Evolutionary conservation across 2,888 invertebrate genomes (phyloP).

Genomic region (Apocheima hispidaria): DNA sequence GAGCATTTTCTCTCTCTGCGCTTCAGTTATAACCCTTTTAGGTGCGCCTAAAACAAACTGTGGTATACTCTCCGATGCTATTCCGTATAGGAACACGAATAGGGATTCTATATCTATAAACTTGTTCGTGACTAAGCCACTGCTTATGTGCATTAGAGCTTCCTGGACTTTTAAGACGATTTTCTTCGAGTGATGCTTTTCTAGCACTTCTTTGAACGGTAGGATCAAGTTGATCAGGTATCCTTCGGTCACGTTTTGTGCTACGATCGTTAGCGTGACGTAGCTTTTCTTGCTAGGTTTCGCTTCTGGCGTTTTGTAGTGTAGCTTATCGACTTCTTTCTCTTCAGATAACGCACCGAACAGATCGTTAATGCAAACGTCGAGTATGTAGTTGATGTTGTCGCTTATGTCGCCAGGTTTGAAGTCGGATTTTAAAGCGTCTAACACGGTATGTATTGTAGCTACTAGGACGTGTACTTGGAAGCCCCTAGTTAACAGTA

Average conservation of each 20-base stretch:
- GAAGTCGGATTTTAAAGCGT: slow-evolving; percentile 89
- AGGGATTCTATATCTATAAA: slow-evolving; percentile 90
- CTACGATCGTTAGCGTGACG: slow-evolving; percentile 93
- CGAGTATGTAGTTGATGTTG: slow-evolving; percentile 91
- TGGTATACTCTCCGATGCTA: slow-evolving; percentile 93
- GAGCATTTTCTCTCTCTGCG: slow-evolving; percentile 84
- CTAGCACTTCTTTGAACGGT: slow-evolving; percentile 93
- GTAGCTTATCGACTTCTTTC: slow-evolving; percentile 95
- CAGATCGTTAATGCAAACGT: slow-evolving; percentile 94
- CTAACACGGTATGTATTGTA: slow-evolving; percentile 94
- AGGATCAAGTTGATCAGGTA: slow-evolving; percentile 91
- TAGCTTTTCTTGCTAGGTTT: slow-evolving; percentile 94
- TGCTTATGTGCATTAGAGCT: slow-evolving; percentile 91
- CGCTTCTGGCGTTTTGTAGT: slow-evolving; percentile 92
- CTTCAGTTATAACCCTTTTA: slow-evolving; percentile 80
- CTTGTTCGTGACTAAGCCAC: slow-evolving; percentile 93
- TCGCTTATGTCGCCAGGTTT: slow-evolving; percentile 92
- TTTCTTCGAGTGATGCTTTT: slow-evolving; percentile 92
- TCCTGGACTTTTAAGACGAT: slow-evolving; percentile 92
- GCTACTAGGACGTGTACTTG: slow-evolving; percentile 97
- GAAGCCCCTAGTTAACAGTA: slow-evolving; percentile 94
- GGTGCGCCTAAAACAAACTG: slow-evolving; percentile 87
- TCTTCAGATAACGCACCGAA: slow-evolving; percentile 96
- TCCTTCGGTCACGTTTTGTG: slow-evolving; percentile 91
- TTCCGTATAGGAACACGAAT: slow-evolving; percentile 92